These are phyloP conservation scores for Terrapene triunguis DNA, from an alignment of 2,113 vertebrate genomes.

Conservation along the genomic window DNA sequence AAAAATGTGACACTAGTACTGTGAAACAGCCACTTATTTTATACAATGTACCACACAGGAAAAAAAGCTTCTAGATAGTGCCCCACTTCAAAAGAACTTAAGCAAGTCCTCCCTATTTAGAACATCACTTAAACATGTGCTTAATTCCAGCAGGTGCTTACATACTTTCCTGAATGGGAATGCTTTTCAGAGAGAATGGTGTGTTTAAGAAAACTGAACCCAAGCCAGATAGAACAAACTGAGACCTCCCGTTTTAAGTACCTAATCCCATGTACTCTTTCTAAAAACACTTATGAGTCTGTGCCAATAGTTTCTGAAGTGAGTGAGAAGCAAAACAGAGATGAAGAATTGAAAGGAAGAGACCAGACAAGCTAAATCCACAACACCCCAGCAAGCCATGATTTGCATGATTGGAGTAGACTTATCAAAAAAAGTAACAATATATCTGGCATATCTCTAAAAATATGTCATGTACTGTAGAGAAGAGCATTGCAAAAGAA, in stretches of 20 bases:
- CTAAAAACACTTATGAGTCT: neutral
- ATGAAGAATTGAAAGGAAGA: neutral
- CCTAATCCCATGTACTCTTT: neutral
- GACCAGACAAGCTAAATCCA: neutral
- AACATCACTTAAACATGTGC: too few species aligned
- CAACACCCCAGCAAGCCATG: neutral
- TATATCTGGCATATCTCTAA: neutral
- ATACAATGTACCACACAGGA: too few species aligned
- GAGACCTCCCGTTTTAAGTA: neutral
- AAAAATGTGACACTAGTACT: neutral
- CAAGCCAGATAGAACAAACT: neutral
- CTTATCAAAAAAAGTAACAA: neutral
- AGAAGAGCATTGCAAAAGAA: constrained; percentile 18
- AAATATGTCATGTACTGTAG: constrained; percentile 37
- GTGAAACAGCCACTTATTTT: neutral
- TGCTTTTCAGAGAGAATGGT: neutral
- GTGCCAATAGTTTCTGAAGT: neutral
- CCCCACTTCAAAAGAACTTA: too few species aligned
- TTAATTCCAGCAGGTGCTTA: too few species aligned
- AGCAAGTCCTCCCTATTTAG: neutral
- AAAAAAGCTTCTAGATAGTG: too few species aligned
- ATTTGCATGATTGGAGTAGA: constrained; percentile 18
- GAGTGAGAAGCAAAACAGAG: neutral
- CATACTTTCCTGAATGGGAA: too few species aligned
- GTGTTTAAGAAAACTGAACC: neutral